Conservation (phyloP, 2,113 vertebrate genomes). For the Halcyon malimbica region DNA sequence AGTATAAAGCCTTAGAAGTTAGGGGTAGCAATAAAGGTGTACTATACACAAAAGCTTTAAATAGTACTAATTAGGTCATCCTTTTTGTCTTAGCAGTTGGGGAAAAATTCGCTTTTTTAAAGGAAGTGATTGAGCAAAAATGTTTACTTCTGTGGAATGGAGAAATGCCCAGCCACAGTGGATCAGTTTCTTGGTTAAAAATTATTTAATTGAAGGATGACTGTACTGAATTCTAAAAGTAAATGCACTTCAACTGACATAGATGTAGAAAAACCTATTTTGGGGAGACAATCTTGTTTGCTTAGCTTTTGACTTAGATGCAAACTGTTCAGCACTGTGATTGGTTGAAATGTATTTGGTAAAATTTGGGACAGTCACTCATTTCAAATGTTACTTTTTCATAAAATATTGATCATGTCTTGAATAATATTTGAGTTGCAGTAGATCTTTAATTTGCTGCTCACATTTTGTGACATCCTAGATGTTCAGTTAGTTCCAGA, state of each 20-base stretch:
- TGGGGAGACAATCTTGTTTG: not conserved
- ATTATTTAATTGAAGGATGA: slow-evolving; percentile 24
- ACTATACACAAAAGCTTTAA: slow-evolving; percentile 39
- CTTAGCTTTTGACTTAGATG: slow-evolving; percentile 41
- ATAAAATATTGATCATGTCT: slow-evolving; percentile 48
- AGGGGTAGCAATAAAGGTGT: not conserved
- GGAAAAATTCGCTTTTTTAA: slow-evolving; percentile 52
- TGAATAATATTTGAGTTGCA: not conserved
- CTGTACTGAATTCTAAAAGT: slow-evolving; percentile 8
- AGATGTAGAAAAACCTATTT: slow-evolving; percentile 26
- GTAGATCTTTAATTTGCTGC: not conserved
- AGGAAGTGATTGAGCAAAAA: not conserved
- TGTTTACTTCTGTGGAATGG: slow-evolving; percentile 2
- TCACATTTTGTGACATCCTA: not conserved
- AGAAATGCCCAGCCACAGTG: slow-evolving; percentile 15
- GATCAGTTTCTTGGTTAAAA: slow-evolving; percentile 51
- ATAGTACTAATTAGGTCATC: slow-evolving; percentile 52
- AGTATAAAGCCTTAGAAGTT: not conserved
- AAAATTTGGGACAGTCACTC: slow-evolving; percentile 57
- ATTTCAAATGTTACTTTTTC: slow-evolving; percentile 40
- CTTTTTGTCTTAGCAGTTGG: slow-evolving; percentile 31
- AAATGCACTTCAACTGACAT: not conserved
- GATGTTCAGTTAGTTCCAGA: not conserved
- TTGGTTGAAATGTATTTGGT: slow-evolving; percentile 35
- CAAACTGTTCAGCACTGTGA: not conserved